These are phyloP conservation scores for Saturnia pavonia DNA, from an alignment of 2,888 invertebrate species.

Conservation along the genomic window DNA sequence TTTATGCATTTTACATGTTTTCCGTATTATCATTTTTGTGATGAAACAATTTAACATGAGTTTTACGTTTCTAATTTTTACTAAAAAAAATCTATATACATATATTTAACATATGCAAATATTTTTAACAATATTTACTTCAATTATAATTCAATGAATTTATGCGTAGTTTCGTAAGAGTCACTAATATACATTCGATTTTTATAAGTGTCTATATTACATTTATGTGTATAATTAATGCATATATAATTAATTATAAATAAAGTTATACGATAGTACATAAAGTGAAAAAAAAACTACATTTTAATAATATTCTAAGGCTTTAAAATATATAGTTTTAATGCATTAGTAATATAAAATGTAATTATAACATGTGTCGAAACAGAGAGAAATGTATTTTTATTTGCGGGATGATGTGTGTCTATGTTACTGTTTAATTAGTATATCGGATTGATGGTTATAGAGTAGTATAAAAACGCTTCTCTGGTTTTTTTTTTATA, in stretches of 20 bases:
- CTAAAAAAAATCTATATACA: not conserved
- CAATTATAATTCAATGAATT: not conserved
- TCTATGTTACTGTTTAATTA: not conserved
- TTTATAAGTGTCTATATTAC: not conserved
- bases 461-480: not conserved
- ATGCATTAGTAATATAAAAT: not conserved
- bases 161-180: not conserved
- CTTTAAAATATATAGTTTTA: not conserved
- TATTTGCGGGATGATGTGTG: not conserved
- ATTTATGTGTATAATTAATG: too few relatives aligned
- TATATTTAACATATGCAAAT: too few relatives aligned
- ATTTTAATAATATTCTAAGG: not conserved
- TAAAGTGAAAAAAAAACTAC: not conserved
- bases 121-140: not conserved
- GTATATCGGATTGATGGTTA: not conserved
- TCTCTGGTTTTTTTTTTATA: not conserved
- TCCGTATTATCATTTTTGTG: not conserved
- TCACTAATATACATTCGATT: not conserved
- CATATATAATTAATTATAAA: not conserved
- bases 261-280: not conserved
- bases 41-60: not conserved
- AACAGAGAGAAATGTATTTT: slow-evolving; percentile 11
- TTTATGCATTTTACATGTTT: not conserved
- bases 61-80: not conserved
- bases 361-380: not conserved